These are phyloP conservation scores for Phengaris arion DNA, from an alignment of 2,888 invertebrate species.

Conservation along the genomic window DNA sequence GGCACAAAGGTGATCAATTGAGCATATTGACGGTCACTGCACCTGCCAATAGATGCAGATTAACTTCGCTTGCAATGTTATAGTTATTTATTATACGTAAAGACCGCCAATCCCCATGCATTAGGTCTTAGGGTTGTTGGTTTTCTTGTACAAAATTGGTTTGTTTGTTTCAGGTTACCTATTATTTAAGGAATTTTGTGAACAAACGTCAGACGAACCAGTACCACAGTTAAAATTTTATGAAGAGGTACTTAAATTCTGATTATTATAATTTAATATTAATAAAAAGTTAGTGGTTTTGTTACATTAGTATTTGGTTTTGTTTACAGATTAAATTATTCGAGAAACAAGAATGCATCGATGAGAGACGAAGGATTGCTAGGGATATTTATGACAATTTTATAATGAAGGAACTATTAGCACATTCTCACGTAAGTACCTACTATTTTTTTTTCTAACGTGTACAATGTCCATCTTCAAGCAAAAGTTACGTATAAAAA, in stretches of 20 bases:
- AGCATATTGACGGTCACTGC: background rate
- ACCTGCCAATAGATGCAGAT: background rate
- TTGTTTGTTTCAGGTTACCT: conserved; percentile 92
- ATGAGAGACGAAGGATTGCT: conserved; percentile 96
- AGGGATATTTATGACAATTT: conserved; percentile 99
- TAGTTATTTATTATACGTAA: no score
- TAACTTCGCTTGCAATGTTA: no score
- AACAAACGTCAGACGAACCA: conserved; percentile 96
- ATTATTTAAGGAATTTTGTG: conserved; percentile 99
- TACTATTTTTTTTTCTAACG: background rate
- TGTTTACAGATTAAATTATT: conserved; percentile 94
- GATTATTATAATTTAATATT: background rate
- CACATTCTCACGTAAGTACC: conserved; percentile 96
- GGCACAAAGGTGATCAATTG: conserved; percentile 8
- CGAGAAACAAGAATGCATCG: conserved; percentile 98
- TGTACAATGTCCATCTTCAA: background rate
- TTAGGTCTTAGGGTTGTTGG: no score
- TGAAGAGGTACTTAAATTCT: conserved; percentile 90
- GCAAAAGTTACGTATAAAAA: no score
- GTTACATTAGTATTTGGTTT: background rate
- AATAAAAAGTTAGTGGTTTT: background rate
- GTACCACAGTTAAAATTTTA: conserved; percentile 99
- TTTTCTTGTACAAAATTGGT: conserved; percentile 28
- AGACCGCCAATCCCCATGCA: no score
- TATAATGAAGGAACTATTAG: conserved; percentile 99